phyloP scores from a whole-genome alignment of 1,140 invertebrate genomes.

The Hestina assimilis region DNA sequence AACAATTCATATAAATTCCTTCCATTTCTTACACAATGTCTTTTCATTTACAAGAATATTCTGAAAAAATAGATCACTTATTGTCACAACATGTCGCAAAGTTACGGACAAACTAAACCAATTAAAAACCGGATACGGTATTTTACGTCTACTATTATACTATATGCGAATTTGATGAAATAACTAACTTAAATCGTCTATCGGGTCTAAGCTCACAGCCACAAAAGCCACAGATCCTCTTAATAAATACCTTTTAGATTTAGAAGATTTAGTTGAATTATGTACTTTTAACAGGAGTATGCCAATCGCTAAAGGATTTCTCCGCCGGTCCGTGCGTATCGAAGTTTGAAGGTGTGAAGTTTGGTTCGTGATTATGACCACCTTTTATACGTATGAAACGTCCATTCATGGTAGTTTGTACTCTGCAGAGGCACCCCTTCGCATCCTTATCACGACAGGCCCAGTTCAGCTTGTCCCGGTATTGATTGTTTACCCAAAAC shows the following conservation, averaged over 20 bases:
- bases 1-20: too few species aligned
- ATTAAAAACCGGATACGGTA: neutral
- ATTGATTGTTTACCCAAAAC: constrained; percentile 72
- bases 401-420: constrained; percentile 64
- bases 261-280: too few species aligned
- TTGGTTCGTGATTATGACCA: constrained; percentile 58
- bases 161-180: neutral
- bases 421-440: constrained; percentile 59
- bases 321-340: constrained; percentile 28
- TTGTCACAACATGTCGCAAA: too few species aligned
- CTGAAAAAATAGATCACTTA: too few species aligned
- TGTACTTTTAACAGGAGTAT: constrained; percentile 23
- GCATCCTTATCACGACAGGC: constrained; percentile 69
- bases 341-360: constrained; percentile 63
- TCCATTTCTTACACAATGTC: too few species aligned
- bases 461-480: constrained; percentile 68
- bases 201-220: constrained; percentile 35
- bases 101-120: too few species aligned
- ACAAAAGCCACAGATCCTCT: constrained; percentile 35
- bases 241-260: too few species aligned
- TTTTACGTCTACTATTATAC: neutral
- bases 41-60: too few species aligned
- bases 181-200: neutral
- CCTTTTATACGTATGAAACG: constrained; percentile 62
- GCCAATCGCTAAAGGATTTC: constrained; percentile 33